Evolutionary conservation across 2,888 invertebrate species (phyloP).

Genomic region (Eilema griseolum): DNA sequence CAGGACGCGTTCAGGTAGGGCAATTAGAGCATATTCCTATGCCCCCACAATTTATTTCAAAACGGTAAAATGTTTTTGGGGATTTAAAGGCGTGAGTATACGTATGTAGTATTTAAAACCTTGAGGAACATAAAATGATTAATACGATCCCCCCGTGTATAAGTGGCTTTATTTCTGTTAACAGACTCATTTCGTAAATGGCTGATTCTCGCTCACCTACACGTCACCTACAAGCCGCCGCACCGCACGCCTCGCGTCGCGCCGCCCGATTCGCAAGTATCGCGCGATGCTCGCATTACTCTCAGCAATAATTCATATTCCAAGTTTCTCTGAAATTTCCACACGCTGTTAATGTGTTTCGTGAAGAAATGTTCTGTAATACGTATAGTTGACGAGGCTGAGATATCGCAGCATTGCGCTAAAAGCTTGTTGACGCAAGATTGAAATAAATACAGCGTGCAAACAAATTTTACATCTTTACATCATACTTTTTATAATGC

Average conservation of each 20-base stretch:
- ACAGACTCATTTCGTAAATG: constrained; percentile 48
- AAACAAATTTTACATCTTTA: not conserved
- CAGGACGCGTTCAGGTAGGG: too few species aligned
- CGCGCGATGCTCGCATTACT: constrained; percentile 37
- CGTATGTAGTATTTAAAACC: not conserved
- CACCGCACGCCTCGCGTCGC: constrained; percentile 10
- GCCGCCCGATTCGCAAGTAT: constrained; percentile 7
- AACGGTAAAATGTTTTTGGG: too few species aligned
- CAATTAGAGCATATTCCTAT: too few species aligned
- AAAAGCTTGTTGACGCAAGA: not conserved
- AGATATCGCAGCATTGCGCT: not conserved
- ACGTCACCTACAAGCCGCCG: not conserved
- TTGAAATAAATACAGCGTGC: not conserved
- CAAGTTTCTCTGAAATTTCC: constrained; percentile 42
- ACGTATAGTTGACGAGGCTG: constrained; percentile 1
- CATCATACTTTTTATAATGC: not conserved
- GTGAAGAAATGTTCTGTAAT: constrained; percentile 14
- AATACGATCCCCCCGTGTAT: not conserved
- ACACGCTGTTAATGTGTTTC: constrained; percentile 40
- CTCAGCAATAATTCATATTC: constrained; percentile 46
- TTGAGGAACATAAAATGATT: not conserved
- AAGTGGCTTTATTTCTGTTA: not conserved
- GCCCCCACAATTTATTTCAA: too few species aligned
- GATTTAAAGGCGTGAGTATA: too few species aligned
- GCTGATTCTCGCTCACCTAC: constrained; percentile 25